phyloP scores from a whole-genome alignment of 2,113 vertebrate species.

The Cyrtonyx montezumae region DNA sequence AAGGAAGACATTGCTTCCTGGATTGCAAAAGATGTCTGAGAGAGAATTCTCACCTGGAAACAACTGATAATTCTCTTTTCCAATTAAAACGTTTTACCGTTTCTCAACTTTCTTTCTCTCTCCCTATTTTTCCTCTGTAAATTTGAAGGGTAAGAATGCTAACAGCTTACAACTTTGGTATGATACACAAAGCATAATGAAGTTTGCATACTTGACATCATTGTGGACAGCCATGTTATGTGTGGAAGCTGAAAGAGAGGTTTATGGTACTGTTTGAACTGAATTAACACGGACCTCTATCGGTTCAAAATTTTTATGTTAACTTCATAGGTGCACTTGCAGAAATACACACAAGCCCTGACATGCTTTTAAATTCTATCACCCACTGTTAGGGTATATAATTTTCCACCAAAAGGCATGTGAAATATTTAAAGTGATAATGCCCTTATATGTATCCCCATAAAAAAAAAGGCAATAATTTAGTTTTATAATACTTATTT shows the following conservation, averaged over 20 bases:
- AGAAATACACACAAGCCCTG: neutral
- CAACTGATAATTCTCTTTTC: neutral
- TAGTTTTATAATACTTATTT: neutral
- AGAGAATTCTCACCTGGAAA: neutral
- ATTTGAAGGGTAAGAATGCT: neutral
- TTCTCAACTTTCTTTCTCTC: neutral
- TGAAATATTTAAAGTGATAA: neutral
- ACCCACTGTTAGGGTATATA: neutral
- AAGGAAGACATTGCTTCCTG: neutral
- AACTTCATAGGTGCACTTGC: neutral
- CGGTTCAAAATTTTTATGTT: neutral
- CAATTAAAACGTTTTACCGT: neutral
- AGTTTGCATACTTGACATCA: neutral
- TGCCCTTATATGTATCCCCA: neutral
- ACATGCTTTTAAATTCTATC: neutral
- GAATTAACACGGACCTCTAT: neutral
- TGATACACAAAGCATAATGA: neutral
- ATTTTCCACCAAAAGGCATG: neutral
- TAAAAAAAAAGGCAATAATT: neutral
- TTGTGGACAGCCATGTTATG: neutral
- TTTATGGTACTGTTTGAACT: neutral
- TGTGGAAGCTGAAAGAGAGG: neutral
- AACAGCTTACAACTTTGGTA: neutral
- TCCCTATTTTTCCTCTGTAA: accelerated
- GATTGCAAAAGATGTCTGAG: neutral